Percentiles rank a stretch among this genome's conserved stretches.
Evolutionary conservation across 2,113 vertebrate genomes (phyloP).

Genomic region (Oreochromis aureus): DNA sequence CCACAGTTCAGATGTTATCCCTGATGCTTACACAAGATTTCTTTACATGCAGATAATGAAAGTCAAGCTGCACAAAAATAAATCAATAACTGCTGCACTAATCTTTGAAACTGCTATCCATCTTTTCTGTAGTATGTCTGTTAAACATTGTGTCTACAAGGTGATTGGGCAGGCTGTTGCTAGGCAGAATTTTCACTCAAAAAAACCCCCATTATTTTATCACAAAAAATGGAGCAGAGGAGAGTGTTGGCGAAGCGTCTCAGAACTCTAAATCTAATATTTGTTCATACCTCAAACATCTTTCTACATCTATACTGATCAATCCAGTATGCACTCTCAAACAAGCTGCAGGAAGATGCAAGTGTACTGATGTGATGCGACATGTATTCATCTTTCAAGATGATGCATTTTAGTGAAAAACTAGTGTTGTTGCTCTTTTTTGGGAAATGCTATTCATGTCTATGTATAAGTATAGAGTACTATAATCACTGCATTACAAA

Average conservation of each 20-base stretch:
- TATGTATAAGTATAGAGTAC: background rate
- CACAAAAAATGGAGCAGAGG: background rate
- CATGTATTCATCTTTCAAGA: background rate
- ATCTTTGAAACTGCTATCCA: background rate
- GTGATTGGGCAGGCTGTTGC: slow-evolving; percentile 12
- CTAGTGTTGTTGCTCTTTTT: background rate
- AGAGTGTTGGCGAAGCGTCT: background rate
- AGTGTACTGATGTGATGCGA: background rate
- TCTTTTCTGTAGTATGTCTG: background rate
- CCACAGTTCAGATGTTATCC: background rate
- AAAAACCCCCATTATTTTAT: background rate
- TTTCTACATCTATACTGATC: background rate
- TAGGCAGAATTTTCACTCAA: slow-evolving; percentile 4
- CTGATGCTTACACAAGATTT: background rate
- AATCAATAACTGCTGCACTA: background rate
- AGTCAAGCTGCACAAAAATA: background rate
- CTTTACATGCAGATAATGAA: background rate
- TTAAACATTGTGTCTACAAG: background rate
- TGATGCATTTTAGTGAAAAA: background rate
- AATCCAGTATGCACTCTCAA: background rate
- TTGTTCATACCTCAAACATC: background rate
- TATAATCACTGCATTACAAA: background rate
- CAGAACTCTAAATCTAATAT: background rate
- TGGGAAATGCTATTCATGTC: background rate
- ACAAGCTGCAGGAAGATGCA: background rate